Base-by-base conservation (phyloP, 2,888 invertebrate genomes). In the Hemithea aestivaria region DNA sequence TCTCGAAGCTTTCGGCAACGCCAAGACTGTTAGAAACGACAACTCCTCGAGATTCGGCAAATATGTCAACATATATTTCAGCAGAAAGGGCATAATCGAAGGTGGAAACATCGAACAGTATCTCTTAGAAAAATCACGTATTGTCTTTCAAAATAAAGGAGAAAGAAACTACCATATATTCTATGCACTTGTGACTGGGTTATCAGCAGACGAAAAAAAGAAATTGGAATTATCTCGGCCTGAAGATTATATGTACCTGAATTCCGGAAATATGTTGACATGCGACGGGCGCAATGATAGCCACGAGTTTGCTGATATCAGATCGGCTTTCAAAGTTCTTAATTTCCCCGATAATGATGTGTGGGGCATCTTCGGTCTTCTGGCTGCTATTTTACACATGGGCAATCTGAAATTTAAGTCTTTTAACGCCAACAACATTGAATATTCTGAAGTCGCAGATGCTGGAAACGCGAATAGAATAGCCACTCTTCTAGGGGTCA, bases 151-250 rank as follows among this genome's bases (percentile, higher is more conserved):
- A 79, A 96, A 93, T 54, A 89, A 89, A 35, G 96, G 95, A 32
- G 98, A 98, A 75, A 89, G 97, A 53, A 99, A 98, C 75, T 98
- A 98, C 74, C 98, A 98, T 71, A 94, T 98, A 48, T 98, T 98
- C 82, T 98, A 98, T 74, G 92, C 96, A 53, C 90, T 98, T 74
- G 82, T 98, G 40, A 92, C 93, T 6, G 98, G 98, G 0, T 75
- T 98, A 42, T 89, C 90, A 1, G 87, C 89, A 8, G 93, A 96
- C 1, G 97, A 98, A 66, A 94, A 93, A 62, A 90, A 90, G 45
- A 91, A 90, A 48, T 81, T 97, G 16, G 94, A 96, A 36, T 79
- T 98, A 20, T 89, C 89, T 6, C 91, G 91, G 21, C 90, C 94
- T 0, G 88, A 89, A 6, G 90, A 94, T 53, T 98, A 96, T 73